A percentile compares a stretch with the other conserved stretches of the same genome.
Conservation (phyloP, 2,113 vertebrate species). For the Salvelinus alpinus region DNA sequence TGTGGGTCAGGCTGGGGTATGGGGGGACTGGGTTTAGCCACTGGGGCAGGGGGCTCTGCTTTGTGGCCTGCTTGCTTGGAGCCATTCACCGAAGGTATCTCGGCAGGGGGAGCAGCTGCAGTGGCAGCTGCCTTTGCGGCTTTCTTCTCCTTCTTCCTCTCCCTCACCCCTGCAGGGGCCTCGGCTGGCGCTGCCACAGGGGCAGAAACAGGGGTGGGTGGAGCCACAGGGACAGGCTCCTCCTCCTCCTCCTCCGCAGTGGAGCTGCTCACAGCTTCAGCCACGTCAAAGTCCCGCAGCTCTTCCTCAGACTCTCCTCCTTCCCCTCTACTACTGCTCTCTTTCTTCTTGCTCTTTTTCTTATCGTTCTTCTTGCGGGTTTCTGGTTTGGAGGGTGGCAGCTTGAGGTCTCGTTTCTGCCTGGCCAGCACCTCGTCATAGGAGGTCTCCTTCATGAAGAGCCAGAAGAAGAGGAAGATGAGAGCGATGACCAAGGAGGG, state of each 20-base stretch:
- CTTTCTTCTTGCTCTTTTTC: slow-evolving; percentile 97
- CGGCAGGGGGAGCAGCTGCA: slow-evolving; percentile 40
- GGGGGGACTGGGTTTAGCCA: slow-evolving; percentile 82
- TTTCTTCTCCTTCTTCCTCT: slow-evolving; percentile 89
- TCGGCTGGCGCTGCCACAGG: slow-evolving; percentile 65
- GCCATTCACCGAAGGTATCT: slow-evolving; percentile 77
- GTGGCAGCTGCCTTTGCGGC: slow-evolving; percentile 55
- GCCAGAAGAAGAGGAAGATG: slow-evolving; percentile 98
- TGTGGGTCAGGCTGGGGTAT: slow-evolving; percentile 46
- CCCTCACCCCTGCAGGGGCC: slow-evolving; percentile 71
- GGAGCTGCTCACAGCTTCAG: slow-evolving; percentile 73
- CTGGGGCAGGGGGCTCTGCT: slow-evolving; percentile 75
- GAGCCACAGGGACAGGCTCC: slow-evolving; percentile 48
- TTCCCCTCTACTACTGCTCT: slow-evolving; percentile 75
- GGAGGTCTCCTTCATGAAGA: slow-evolving; percentile 98
- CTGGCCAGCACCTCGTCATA: slow-evolving; percentile 94
- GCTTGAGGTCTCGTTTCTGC: slow-evolving; percentile 89
- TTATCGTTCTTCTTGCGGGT: slow-evolving; percentile 91
- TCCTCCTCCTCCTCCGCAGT: slow-evolving; percentile 63
- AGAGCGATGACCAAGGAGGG: slow-evolving; percentile 90
- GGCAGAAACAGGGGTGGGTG: slow-evolving; percentile 39
- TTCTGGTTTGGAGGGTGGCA: slow-evolving; percentile 82
- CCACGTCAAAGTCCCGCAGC: slow-evolving; percentile 81
- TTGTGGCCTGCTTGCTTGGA: slow-evolving; percentile 81
- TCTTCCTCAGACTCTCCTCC: slow-evolving; percentile 92